phyloP scores from a whole-genome alignment of 2,113 vertebrate species.

The Hypanus sabinus region DNA sequence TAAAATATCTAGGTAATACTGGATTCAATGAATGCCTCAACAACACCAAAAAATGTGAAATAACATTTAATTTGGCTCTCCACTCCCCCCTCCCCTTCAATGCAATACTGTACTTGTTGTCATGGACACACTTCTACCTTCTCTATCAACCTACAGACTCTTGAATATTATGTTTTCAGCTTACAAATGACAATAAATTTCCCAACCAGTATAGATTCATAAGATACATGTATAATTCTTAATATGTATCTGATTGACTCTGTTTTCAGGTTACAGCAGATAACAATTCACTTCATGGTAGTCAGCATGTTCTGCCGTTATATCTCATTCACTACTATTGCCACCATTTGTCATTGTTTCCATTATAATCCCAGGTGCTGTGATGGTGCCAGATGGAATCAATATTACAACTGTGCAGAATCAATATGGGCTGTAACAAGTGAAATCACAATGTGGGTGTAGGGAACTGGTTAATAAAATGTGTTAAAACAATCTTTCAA shows the following conservation, averaged over 20 bases:
- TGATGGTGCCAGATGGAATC: constrained; percentile 30
- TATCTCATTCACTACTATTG: constrained; percentile 2
- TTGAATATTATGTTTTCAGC: not conserved
- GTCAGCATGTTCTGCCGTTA: not conserved
- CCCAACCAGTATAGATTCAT: not conserved
- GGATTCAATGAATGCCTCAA: not conserved
- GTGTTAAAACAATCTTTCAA: constrained; percentile 30
- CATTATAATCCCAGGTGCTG: constrained; percentile 29
- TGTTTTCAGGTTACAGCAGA: not conserved
- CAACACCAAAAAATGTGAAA: not conserved
- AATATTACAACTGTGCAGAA: constrained; percentile 21
- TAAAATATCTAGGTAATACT: not conserved
- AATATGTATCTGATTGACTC: not conserved
- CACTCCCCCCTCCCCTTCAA: not conserved
- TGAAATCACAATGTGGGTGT: constrained; percentile 34
- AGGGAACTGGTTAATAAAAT: constrained; percentile 36
- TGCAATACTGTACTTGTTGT: not conserved
- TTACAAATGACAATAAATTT: not conserved
- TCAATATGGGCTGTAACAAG: constrained; percentile 34
- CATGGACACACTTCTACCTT: not conserved
- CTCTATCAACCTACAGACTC: not conserved
- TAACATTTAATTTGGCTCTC: not conserved
- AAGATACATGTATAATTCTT: not conserved
- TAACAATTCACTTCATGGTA: not conserved
- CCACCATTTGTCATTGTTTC: constrained; percentile 31